phyloP scores from a whole-genome alignment of 2,888 invertebrate species.

The Cryptus armator region DNA sequence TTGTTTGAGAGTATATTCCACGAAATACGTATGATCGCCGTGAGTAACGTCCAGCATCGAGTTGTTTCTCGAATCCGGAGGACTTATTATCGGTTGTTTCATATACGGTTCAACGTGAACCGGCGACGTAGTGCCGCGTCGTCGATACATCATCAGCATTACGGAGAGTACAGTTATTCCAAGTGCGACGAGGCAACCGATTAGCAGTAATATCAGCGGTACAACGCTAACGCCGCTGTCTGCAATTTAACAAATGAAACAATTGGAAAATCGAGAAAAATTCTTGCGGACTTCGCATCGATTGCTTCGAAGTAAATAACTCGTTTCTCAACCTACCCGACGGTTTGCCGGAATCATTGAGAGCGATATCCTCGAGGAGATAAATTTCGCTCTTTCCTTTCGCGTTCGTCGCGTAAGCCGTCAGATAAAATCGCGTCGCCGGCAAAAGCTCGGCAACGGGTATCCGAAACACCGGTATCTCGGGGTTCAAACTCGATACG shows the following conservation, averaged over 20 bases:
- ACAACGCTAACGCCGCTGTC: slow-evolving; percentile 90
- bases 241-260: slow-evolving; percentile 81
- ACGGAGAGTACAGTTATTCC: slow-evolving; percentile 89
- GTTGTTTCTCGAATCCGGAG: slow-evolving; percentile 85
- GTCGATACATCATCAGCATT: slow-evolving; percentile 88
- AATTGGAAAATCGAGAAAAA: no score
- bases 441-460: slow-evolving; percentile 88
- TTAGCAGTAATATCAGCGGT: slow-evolving; percentile 90
- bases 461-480: slow-evolving; percentile 88
- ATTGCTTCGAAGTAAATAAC: not conserved
- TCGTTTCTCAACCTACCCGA: slow-evolving; percentile 87
- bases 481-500: slow-evolving; percentile 88
- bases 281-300: no score
- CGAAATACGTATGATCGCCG: slow-evolving; percentile 93
- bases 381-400: slow-evolving; percentile 94
- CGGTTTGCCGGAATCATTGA: slow-evolving; percentile 94
- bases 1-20: slow-evolving; percentile 93
- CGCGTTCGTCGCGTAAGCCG: slow-evolving; percentile 93
- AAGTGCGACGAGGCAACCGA: slow-evolving; percentile 89
- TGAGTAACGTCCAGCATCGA: slow-evolving; percentile 92
- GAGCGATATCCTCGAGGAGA: slow-evolving; percentile 93
- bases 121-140: slow-evolving; percentile 86
- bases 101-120: slow-evolving; percentile 84
- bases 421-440: slow-evolving; percentile 86
- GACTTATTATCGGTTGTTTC: slow-evolving; percentile 84